Conservation (phyloP, 2,113 vertebrate genomes). For the Australoheros scitulus region DNA sequence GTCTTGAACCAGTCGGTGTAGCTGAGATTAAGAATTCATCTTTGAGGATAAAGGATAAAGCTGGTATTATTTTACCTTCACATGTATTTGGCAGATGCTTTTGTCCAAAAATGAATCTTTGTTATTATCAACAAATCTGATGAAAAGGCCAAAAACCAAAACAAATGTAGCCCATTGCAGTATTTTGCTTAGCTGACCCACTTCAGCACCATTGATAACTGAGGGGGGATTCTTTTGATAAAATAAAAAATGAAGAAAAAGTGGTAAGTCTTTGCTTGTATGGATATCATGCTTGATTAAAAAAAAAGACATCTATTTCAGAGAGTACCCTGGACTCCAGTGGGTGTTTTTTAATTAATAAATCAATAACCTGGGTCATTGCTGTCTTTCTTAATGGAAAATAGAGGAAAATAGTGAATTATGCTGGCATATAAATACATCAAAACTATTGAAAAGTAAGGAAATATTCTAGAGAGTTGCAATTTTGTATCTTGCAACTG, state of each 20-base stretch:
- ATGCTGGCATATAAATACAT: neutral
- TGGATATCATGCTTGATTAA: neutral
- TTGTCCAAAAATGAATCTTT: neutral
- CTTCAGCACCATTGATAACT: neutral
- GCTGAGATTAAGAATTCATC: slow-evolving; percentile 8
- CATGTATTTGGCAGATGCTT: neutral
- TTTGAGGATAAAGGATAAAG: slow-evolving; percentile 22
- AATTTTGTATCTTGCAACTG: neutral
- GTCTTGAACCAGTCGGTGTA: neutral
- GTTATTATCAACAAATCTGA: neutral
- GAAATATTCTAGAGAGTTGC: neutral
- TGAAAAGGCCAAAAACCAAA: neutral
- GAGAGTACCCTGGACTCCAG: neutral
- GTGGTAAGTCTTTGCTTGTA: neutral
- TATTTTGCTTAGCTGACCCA: neutral
- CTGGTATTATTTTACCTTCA: neutral
- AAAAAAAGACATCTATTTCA: neutral
- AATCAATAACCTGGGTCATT: neutral
- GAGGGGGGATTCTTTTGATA: neutral
- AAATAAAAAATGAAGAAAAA: neutral
- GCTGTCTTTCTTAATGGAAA: neutral
- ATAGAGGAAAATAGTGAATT: neutral
- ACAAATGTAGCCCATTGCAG: neutral
- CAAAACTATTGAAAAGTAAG: neutral
- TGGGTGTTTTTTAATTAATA: neutral